A percentile compares a stretch with the other conserved stretches of the same genome.
Evolutionary conservation across 2,113 vertebrate genomes (phyloP).

Genomic region (Cavia porcellus): DNA sequence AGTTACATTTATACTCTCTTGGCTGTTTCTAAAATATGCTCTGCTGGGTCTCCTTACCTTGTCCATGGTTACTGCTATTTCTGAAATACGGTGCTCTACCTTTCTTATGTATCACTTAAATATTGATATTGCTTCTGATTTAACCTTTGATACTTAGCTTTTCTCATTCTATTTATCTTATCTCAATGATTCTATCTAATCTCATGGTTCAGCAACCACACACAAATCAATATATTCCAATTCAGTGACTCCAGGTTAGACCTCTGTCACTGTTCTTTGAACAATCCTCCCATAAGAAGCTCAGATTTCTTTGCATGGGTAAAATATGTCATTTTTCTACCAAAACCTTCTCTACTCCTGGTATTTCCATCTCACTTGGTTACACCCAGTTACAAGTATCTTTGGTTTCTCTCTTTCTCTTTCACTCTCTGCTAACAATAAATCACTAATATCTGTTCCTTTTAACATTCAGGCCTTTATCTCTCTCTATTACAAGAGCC

Average conservation of each 20-base stretch:
- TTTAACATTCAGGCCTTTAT: neutral
- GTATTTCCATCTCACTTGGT: conserved; percentile 3
- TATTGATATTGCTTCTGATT: neutral
- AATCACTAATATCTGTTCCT: neutral
- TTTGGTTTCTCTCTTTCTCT: neutral
- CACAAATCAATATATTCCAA: neutral
- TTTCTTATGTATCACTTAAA: neutral
- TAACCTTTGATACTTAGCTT: neutral
- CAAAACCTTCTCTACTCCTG: neutral
- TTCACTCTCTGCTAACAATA: neutral
- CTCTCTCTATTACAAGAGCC: neutral
- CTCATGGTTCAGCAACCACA: neutral
- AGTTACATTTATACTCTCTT: neutral
- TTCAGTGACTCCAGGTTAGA: neutral
- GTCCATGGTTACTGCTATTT: neutral
- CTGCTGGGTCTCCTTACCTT: neutral
- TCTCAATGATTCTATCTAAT: neutral
- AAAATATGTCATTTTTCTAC: neutral
- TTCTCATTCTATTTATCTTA: neutral
- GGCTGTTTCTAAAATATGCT: neutral
- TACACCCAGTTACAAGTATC: neutral
- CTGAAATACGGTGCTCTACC: neutral
- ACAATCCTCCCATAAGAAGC: neutral
- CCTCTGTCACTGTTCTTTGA: neutral
- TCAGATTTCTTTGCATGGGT: neutral